Base-by-base conservation (phyloP, 2,113 vertebrate species). In the Pseudonaja textilis region DNA sequence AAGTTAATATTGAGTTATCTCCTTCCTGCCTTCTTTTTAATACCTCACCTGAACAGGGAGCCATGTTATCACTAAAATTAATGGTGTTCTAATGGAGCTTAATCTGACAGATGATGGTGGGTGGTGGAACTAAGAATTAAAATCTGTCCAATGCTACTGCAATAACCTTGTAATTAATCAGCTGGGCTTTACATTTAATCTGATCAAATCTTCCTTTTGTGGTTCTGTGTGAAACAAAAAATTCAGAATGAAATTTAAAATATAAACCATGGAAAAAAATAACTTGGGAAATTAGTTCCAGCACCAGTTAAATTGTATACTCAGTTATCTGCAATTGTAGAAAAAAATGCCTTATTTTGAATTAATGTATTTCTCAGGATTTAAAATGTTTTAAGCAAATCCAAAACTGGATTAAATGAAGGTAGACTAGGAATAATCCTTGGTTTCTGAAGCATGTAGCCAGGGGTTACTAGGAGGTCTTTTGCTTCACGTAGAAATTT, bases 161-260 rank as follows among this genome's bases (percentile, higher is more conserved):
- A 96, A 92, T 93, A 95, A 59, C 93, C 95, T 85, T 90, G 91
- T 93, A 96, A 97, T 96, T 97, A 97, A 95, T 94, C 95, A 97
- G 88, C 85, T 93, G 47, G 54, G 55, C 50, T 95, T 94, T 93
- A 90, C 59, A 88, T 93, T 88, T 93, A 95, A 97, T 95, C 91
- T 96, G 95, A 95, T 96, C 96, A 97, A 97, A 94, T 0, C 90
- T 56, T 96, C 94, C 94, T 96, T 96, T 96, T 64, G 47, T 94
- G 85, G 96, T 96, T 96, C 74, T 47, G 2, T 14, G 5, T 92
- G 93, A 95, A 93, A 1, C 18, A 94, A 89, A 64, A 61, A 89
- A 45, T 3, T 8, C 8, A 89, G 96, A 93, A 88, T 87, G 61
- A 93, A 92, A 42, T 93, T 93, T 96, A 89, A 96, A 81, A 91